Evolutionary conservation across 2,797 vertebrate genomes (phyloP), one percentile per base, ranked within the genome.

Genomic region (Peromyscus attwateri): DNA sequence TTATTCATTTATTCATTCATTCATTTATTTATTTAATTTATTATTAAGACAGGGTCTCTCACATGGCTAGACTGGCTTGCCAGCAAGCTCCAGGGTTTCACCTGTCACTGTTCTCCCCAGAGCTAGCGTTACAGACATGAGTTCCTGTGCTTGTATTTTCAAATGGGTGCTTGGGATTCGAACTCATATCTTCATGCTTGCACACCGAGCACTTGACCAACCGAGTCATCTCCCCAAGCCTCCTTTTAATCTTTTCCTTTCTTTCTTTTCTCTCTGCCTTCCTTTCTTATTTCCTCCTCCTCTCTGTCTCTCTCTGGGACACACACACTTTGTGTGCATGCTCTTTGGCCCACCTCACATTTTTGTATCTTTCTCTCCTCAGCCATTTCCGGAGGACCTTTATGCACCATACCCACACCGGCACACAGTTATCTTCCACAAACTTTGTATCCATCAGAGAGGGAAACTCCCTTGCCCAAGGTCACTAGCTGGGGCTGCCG

Each of bases 381-480:
- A 37, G 68, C 87, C 55, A 60, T n/a, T 75, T 82, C 70, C 21
- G 19, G n/a, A 73, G 62, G 43, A 40, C 31, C 16, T 77, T 9
- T 19, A 21, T 49, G 21, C 0, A 1, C 43, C 52, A 19, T 3
- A 4, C 29, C 46, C 21, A 62, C 23, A 34, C 8, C 43, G 9
- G 40, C 25, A n/a, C 62, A 71, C 52, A 34, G 1, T 71, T 75
- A 66, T 60, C 17, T 97, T 95, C 62, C 66, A n/a, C 31, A 49
- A 89, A 84, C n/a, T 81, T 68, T n/a, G 13, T 66, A 43, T 7
- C 80, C 60, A 82, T 29, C 83, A 73, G 75, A 91, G 66, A 95
- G 66, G 64, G 83, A 14, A 49, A 85, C 77, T 89, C n/a, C 7
- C 82, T 70, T 40, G 25, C 17, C 46, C 71, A 91, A 70, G 40